Percentiles rank a stretch among this genome's conserved stretches.
phyloP scores from a whole-genome alignment of 2,888 invertebrate genomes.

The Microchrysa polita region DNA sequence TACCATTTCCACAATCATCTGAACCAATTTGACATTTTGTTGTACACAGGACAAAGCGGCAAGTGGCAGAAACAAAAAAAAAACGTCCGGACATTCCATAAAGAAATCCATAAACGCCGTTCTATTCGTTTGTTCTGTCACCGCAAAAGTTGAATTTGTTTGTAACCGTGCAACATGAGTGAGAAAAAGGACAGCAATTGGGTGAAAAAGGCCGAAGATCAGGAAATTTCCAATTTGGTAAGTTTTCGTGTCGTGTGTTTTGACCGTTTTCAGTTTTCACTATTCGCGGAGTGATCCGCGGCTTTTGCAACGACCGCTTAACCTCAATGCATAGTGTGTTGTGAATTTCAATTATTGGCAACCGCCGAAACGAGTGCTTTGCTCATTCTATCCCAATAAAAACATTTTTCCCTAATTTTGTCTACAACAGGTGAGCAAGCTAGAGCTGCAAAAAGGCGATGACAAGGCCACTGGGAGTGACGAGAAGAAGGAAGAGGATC shows the following conservation, averaged over 20 bases:
- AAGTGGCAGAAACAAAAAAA: slow-evolving; percentile 29
- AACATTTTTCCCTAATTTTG: too few species aligned
- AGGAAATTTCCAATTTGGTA: slow-evolving; percentile 60
- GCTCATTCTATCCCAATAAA: not conserved
- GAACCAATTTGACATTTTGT: not conserved
- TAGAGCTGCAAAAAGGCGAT: slow-evolving; percentile 50
- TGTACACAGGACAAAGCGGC: not conserved
- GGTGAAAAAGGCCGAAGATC: slow-evolving; percentile 62
- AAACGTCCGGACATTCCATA: not conserved
- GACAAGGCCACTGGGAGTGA: slow-evolving; percentile 48
- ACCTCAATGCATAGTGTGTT: slow-evolving; percentile 18
- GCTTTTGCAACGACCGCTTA: slow-evolving; percentile 38
- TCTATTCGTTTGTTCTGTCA: not conserved
- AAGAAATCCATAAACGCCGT: not conserved
- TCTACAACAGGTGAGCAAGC: slow-evolving; percentile 54
- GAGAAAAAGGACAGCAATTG: slow-evolving; percentile 54
- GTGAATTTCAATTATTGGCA: not conserved
- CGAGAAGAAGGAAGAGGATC: slow-evolving; percentile 53
- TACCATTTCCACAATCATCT: not conserved
- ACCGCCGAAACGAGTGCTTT: not conserved
- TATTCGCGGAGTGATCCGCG: not conserved
- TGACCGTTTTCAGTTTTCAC: not conserved
- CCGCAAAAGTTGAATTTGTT: not conserved
- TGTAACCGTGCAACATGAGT: slow-evolving; percentile 1
- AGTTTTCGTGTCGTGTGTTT: not conserved